A percentile compares a stretch with the other conserved stretches of the same genome.
Conservation (phyloP, 2,113 vertebrate species). For the Sinocyclocheilus grahami region DNA sequence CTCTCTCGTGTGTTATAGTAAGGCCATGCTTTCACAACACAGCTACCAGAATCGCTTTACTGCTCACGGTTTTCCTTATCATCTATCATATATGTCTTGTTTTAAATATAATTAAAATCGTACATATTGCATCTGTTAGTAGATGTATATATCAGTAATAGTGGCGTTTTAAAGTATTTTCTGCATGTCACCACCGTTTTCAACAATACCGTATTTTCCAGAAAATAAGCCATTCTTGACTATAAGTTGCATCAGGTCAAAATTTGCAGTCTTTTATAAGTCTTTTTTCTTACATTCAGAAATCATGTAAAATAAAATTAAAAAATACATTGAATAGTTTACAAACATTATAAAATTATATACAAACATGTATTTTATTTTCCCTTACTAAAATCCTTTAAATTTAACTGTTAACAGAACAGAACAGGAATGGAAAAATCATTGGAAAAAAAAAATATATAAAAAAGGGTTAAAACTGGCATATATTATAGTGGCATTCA, state of each 20-base stretch:
- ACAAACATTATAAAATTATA: background rate
- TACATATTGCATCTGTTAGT: background rate
- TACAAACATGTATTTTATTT: background rate
- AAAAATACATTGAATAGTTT: background rate
- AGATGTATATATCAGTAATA: background rate
- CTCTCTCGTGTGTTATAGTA: background rate
- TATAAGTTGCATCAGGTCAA: background rate
- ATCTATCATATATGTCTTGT: background rate
- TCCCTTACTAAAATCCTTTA: background rate
- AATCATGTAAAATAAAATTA: background rate
- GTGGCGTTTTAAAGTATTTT: background rate
- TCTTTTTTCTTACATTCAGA: background rate
- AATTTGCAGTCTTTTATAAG: too few relatives aligned
- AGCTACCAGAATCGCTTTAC: background rate
- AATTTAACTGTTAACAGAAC: too few relatives aligned
- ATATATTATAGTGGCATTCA: background rate
- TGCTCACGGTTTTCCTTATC: background rate
- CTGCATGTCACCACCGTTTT: background rate
- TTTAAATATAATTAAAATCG: background rate
- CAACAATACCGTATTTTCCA: background rate
- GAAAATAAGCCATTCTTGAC: too few relatives aligned
- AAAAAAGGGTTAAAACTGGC: too few relatives aligned
- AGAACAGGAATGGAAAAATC: too few relatives aligned
- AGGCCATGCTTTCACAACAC: conserved; percentile 26
- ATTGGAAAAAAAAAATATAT: too few relatives aligned